Evolutionary conservation across 2,113 vertebrate species (phyloP).

Genomic region (Hemichromis elongatus): DNA sequence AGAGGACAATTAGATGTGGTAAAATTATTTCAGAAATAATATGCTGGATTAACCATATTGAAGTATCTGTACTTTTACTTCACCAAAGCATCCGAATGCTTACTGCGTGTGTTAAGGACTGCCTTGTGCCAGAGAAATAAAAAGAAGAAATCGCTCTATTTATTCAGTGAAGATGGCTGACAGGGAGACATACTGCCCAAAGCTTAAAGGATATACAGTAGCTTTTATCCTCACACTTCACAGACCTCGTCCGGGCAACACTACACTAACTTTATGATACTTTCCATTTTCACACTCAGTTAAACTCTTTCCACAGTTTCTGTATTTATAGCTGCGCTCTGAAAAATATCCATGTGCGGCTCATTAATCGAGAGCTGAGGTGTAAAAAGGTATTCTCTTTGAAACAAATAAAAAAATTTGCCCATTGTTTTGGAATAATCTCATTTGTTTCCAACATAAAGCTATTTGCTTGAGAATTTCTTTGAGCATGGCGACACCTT

Average conservation of each 20-base stretch:
- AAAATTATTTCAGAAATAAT: background rate
- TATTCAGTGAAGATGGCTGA: background rate
- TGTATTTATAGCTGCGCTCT: constrained; percentile 14
- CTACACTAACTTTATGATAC: constrained; percentile 40
- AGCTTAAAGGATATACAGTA: background rate
- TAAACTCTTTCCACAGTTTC: constrained; percentile 19
- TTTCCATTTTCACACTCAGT: constrained; percentile 49
- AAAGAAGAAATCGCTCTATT: background rate
- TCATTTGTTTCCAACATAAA: constrained; percentile 19
- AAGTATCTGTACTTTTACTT: background rate
- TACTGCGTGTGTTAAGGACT: background rate
- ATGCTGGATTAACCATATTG: background rate
- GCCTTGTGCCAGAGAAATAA: background rate
- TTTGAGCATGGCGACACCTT: background rate
- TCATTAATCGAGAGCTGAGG: constrained; percentile 30
- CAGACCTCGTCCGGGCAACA: background rate
- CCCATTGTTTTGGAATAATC: background rate
- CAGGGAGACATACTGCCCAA: background rate
- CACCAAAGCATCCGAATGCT: background rate
- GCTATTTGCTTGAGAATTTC: background rate
- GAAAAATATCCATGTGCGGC: background rate
- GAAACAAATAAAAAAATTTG: background rate
- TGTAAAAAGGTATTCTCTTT: constrained; percentile 7
- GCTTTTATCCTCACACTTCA: constrained; percentile 6
- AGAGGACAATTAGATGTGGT: background rate